phyloP scores from a whole-genome alignment of 2,888 invertebrate genomes.

The Ptychoptera contaminata region DNA sequence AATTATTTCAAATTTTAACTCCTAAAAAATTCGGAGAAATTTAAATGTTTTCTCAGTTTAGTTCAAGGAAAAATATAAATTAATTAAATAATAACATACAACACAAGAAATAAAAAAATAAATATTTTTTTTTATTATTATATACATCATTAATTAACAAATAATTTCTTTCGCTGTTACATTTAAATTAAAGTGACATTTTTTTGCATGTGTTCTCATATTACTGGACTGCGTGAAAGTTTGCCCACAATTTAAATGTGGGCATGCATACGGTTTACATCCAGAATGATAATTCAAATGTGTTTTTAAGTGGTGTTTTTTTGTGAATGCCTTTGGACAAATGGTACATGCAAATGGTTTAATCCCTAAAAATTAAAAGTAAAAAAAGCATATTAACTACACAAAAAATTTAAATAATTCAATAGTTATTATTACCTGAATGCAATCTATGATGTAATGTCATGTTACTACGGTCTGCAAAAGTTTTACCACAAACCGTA shows the following conservation, averaged over 20 bases:
- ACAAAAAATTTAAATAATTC: not conserved
- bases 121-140: too few relatives aligned
- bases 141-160: too few relatives aligned
- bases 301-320: slow-evolving; percentile 71
- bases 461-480: slow-evolving; percentile 75
- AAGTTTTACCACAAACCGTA: slow-evolving; percentile 64
- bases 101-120: too few relatives aligned
- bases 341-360: slow-evolving; percentile 53
- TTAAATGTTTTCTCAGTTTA: too few relatives aligned
- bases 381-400: not conserved
- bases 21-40: too few relatives aligned
- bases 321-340: slow-evolving; percentile 59
- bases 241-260: slow-evolving; percentile 48
- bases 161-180: too few relatives aligned
- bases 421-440: slow-evolving; percentile 35
- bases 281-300: slow-evolving; percentile 76
- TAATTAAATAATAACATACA: too few relatives aligned
- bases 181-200: slow-evolving; percentile 35
- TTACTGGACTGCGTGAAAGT: slow-evolving; percentile 74
- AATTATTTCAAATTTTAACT: too few relatives aligned
- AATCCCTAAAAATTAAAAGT: slow-evolving; percentile 38
- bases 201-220: slow-evolving; percentile 73
- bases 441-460: slow-evolving; percentile 64
- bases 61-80: too few relatives aligned
- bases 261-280: slow-evolving; percentile 62